phyloP scores from a whole-genome alignment of 1,140 invertebrate genomes.

The Drosophila yakuba region DNA sequence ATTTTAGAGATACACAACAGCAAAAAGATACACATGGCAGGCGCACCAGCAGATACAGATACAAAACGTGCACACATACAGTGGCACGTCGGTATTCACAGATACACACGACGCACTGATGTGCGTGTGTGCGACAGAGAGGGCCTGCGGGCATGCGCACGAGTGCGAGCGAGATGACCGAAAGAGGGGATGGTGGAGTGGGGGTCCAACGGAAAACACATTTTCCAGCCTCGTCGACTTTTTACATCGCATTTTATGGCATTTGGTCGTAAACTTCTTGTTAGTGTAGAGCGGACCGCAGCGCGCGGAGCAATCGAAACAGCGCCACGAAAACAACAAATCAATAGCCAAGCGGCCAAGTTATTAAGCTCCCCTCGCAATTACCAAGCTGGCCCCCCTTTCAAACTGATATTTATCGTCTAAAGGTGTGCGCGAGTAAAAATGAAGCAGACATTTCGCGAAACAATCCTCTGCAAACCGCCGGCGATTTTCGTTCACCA shows the following conservation, averaged over 20 bases:
- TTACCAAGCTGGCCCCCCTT: conserved; percentile 9
- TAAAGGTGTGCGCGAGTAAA: conserved; percentile 15
- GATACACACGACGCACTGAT: conserved; percentile 6
- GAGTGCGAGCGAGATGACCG: conserved; percentile 42
- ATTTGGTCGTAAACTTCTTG: conserved; percentile 85
- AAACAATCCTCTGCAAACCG: conserved; percentile 11
- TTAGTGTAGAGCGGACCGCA: conserved; percentile 84
- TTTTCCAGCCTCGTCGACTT: conserved; percentile 84
- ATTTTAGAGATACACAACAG: conserved; percentile 56
- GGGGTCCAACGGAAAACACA: conserved; percentile 68
- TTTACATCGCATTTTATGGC: conserved; percentile 84
- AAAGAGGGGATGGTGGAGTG: conserved; percentile 7
- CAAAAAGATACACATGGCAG: conserved; percentile 71
- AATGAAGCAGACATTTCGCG: conserved; percentile 23
- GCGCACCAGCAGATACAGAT: conserved; percentile 47
- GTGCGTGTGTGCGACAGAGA: conserved; percentile 22
- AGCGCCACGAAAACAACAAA: conserved; percentile 33
- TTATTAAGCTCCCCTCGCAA: conserved; percentile 30
- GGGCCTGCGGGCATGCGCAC: conserved; percentile 40
- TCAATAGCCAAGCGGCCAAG: conserved; percentile 43
- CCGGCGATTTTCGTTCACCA: conserved; percentile 19
- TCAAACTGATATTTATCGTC: conserved; percentile 20
- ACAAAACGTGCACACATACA: conserved; percentile 18
- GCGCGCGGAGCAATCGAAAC: conserved; percentile 47
- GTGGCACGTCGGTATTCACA: background rate